Percentiles rank a stretch among this genome's conserved stretches.
phyloP scores from a whole-genome alignment of 2,888 invertebrate species.

The Crematogaster levior region DNA sequence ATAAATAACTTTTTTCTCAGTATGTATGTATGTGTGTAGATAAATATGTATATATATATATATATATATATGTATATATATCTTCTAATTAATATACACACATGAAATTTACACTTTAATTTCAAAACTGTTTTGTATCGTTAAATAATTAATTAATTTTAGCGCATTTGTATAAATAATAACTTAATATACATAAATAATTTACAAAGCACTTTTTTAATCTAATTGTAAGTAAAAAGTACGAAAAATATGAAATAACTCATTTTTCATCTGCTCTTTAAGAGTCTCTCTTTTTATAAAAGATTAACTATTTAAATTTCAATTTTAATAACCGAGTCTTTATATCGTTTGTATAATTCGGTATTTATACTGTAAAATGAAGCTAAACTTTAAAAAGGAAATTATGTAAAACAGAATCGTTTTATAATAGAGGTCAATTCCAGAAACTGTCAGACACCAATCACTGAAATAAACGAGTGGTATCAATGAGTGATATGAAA shows the following conservation, averaged over 20 bases:
- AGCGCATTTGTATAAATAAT: neutral
- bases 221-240: neutral
- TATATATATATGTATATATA: neutral
- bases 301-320: slow-evolving; percentile 10
- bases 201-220: neutral
- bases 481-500: slow-evolving; percentile 19
- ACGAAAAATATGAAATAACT: neutral
- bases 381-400: slow-evolving; percentile 9
- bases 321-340: neutral
- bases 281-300: neutral
- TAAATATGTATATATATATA: no score
- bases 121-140: neutral
- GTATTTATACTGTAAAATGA: neutral
- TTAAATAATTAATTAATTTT: neutral
- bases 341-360: slow-evolving; percentile 1
- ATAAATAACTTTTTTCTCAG: no score
- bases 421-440: slow-evolving; percentile 16
- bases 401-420: slow-evolving; percentile 17
- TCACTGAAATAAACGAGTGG: slow-evolving; percentile 15
- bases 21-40: no score
- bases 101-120: neutral
- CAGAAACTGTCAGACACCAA: slow-evolving; percentile 6
- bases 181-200: neutral
- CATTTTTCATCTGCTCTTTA: neutral
- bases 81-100: neutral